Conservation (phyloP, 2,113 vertebrate genomes). For the Bagarius yarrelli region DNA sequence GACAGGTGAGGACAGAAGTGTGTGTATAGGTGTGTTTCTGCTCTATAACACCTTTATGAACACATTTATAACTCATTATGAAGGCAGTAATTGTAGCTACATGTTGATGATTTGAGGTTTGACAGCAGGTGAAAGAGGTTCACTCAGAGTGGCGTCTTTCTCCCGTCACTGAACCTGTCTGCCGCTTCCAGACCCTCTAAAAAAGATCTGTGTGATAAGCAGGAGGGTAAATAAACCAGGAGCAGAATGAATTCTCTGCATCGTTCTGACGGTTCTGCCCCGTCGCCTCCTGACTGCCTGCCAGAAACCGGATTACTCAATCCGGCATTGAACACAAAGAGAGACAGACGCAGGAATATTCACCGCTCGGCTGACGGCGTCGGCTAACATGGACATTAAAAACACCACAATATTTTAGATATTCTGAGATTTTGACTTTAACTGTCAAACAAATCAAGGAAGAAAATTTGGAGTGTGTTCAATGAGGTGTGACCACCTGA, state of each 20-base stretch:
- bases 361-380: conserved; percentile 24
- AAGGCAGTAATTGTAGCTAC: rapidly evolving
- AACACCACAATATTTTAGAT: conserved; percentile 16
- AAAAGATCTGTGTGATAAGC: conserved; percentile 73
- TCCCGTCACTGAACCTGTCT: conserved; percentile 55
- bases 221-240: conserved; percentile 67
- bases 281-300: conserved; percentile 69
- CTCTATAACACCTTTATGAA: not conserved
- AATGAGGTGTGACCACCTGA: not conserved
- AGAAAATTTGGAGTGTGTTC: not conserved
- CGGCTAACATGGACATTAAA: conserved; percentile 13
- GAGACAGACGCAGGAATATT: conserved; percentile 31
- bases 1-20: too few species aligned
- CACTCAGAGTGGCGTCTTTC: conserved; percentile 46
- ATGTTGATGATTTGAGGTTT: not conserved
- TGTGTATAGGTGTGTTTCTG: too few species aligned
- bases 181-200: conserved; percentile 69
- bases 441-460: conserved; percentile 18
- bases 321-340: conserved; percentile 51
- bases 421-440: conserved; percentile 31
- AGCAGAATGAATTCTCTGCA: conserved; percentile 71
- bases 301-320: conserved; percentile 73
- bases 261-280: conserved; percentile 69
- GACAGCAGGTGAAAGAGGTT: conserved; percentile 31
- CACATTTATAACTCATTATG: not conserved